Base-by-base conservation (phyloP, 2,888 invertebrate genomes). In the Ypsolopha scabrella region DNA sequence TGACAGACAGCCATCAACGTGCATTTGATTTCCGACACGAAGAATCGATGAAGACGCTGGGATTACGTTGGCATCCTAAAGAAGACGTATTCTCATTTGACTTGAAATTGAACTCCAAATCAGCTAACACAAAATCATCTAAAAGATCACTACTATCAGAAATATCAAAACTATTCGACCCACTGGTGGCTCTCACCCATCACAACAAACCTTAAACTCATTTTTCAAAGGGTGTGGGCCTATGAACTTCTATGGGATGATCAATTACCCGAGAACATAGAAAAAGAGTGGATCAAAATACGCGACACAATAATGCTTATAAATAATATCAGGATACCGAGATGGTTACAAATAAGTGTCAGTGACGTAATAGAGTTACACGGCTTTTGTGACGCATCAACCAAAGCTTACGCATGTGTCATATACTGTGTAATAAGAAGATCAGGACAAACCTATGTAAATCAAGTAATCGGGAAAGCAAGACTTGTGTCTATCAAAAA, bases 381-480 rank as follows among this genome's bases (percentile, higher is more conserved):
- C 41, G 49, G 49, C 6, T 49, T 49, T 11, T 49, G 51, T 41
- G 53, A 53, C 24, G 51, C 46, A 1, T 51, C 51, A n/a, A 46
- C 36, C 13, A 46, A 49, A 35, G 49, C 45, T 7, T 51, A 51
- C 11, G 49, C 45, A 4, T 49, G 53, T 50, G 51, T 49, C 33
- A 49, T 33, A 24, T 41, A 41, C 9, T 33, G 14, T 11, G 10
- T 33, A 41, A 39, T 39, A 3, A 33, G 9, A 35, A 46, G 33
- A n/a, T 7, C 9, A 35, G 35, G 11, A 35, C 24, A 46, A 35
- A 33, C 46, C 34, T 35, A 10, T 9, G 35, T 46, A 9, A 33
- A 7, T 6, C 7, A 11, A n/a, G 46, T 46, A 9, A n/a, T 35
- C 35, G 46, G 8, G n/a, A n/a, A n/a, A n/a, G n/a, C n/a, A n/a